Conservation (phyloP, 2,888 invertebrate species). For the Hypolimnas misippus region DNA sequence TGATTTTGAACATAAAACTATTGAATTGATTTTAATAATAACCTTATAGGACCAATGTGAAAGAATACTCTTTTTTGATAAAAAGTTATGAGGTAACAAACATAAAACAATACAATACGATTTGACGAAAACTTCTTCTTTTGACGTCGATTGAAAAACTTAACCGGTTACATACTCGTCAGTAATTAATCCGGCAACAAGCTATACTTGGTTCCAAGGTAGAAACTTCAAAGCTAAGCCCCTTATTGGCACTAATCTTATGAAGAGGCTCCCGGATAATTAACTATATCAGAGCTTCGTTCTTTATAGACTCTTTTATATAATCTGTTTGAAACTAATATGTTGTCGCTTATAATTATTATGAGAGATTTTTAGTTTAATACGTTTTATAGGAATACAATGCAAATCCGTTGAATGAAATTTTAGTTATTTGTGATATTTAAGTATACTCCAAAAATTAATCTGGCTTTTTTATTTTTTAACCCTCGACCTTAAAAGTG, state of each 20-base stretch:
- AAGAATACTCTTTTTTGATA: too few relatives aligned
- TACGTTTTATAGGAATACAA: too few relatives aligned
- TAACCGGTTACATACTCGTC: not conserved
- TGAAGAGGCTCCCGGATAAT: slow-evolving; percentile 41
- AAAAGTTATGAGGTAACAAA: not conserved
- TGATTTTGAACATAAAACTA: too few relatives aligned
- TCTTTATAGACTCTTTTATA: slow-evolving; percentile 27
- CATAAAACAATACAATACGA: not conserved
- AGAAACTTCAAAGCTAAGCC: slow-evolving; percentile 24
- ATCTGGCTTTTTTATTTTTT: too few relatives aligned
- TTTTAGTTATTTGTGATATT: too few relatives aligned
- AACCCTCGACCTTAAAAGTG: too few relatives aligned
- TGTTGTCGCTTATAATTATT: slow-evolving; percentile 2
- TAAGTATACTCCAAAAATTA: too few relatives aligned
- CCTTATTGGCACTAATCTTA: slow-evolving; percentile 45
- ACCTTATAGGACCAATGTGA: too few relatives aligned
- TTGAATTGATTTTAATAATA: too few relatives aligned
- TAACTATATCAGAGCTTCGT: slow-evolving; percentile 39
- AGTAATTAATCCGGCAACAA: slow-evolving; percentile 26
- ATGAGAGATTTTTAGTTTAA: not conserved
- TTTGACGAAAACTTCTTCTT: too few relatives aligned
- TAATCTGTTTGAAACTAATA: slow-evolving; percentile 20
- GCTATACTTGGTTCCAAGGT: slow-evolving; percentile 16
- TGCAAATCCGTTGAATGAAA: too few relatives aligned
- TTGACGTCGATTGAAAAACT: not conserved